Percentiles rank a stretch among this genome's conserved stretches.
Conservation (phyloP, 2,888 invertebrate species). For the Agrenia bidenticulata region DNA sequence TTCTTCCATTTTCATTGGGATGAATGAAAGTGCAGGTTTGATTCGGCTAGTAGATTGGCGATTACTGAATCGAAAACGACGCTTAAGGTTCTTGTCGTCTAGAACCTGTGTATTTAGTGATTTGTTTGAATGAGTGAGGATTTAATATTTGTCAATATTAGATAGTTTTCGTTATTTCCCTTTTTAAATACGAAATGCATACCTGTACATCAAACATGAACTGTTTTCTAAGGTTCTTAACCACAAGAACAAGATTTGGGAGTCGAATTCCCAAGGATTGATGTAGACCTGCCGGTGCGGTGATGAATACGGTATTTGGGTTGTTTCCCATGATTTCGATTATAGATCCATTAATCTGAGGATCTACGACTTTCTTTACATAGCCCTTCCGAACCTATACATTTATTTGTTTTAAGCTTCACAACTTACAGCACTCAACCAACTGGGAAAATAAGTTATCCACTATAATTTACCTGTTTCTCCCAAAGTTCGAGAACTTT, state of each 20-base stretch:
- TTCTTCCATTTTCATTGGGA: constrained; percentile 32
- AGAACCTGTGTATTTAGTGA: too few species aligned
- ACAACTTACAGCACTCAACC: too few species aligned
- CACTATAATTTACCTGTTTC: constrained; percentile 40
- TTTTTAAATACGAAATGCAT: neutral
- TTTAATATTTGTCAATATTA: constrained; percentile 4
- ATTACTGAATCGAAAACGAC: constrained; percentile 35
- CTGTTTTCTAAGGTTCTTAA: constrained; percentile 35
- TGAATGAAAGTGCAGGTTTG: constrained; percentile 28
- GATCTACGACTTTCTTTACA: constrained; percentile 40
- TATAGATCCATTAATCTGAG: constrained; percentile 40
- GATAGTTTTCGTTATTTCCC: neutral
- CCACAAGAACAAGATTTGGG: constrained; percentile 29
- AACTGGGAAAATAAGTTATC: neutral
- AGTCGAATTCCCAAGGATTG: constrained; percentile 43
- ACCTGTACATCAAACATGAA: constrained; percentile 42
- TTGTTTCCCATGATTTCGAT: constrained; percentile 47
- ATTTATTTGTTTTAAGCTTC: neutral
- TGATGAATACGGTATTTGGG: constrained; percentile 46
- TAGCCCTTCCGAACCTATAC: constrained; percentile 44
- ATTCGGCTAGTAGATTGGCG: constrained; percentile 32
- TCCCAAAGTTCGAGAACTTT: constrained; percentile 50
- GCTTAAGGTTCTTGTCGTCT: constrained; percentile 31
- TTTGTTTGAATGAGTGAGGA: too few species aligned
- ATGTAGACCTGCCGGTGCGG: constrained; percentile 44